These are phyloP conservation scores for Thecophora atra DNA, from an alignment of 2,888 invertebrate genomes.

Conservation along the genomic window DNA sequence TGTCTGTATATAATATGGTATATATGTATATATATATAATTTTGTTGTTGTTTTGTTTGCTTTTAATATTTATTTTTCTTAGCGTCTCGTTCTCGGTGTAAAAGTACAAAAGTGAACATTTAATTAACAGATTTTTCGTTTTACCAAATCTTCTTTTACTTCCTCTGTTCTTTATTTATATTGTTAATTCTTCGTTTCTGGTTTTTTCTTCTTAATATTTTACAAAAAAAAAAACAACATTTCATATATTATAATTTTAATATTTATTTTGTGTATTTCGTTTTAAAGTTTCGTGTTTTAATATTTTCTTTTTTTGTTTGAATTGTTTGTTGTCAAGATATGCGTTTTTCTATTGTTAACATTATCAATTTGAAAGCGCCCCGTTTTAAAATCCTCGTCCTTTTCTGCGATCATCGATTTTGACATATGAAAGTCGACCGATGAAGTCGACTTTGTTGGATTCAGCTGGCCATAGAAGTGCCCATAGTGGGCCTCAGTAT, in stretches of 20 bases:
- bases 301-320: constrained; percentile 36
- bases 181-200: constrained; percentile 18
- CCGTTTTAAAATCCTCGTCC: background rate
- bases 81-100: constrained; percentile 51
- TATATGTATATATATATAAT: constrained; percentile 27
- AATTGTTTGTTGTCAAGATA: constrained; percentile 53
- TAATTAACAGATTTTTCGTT: constrained; percentile 36
- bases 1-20: too few species aligned
- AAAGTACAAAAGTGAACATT: constrained; percentile 62
- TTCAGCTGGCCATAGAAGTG: too few species aligned
- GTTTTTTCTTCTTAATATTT: constrained; percentile 10
- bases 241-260: constrained; percentile 25
- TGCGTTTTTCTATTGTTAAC: constrained; percentile 61
- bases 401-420: too few species aligned
- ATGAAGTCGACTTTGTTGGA: too few species aligned
- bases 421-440: too few species aligned
- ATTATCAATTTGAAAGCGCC: constrained; percentile 48
- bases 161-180: constrained; percentile 37
- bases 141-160: constrained; percentile 35
- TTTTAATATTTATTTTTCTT: constrained; percentile 35
- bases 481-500: too few species aligned
- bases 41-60: constrained; percentile 38
- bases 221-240: background rate
- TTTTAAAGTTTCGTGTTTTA: constrained; percentile 36
- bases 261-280: constrained; percentile 40